phyloP scores from a whole-genome alignment of 2,888 invertebrate genomes.

The Stomorhina lunata region DNA sequence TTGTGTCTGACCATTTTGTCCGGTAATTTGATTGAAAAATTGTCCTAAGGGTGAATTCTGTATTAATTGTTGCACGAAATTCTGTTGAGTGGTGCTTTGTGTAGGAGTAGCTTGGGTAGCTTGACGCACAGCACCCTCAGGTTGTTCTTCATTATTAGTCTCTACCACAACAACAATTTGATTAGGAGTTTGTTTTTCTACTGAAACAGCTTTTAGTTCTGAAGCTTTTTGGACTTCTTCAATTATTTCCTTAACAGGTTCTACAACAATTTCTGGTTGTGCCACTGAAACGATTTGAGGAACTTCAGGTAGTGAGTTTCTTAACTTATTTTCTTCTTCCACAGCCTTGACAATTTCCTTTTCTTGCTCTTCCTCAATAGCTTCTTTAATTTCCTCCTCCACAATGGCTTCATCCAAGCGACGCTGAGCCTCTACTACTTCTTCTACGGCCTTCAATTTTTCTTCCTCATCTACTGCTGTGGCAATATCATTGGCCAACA shows the following conservation, averaged over 20 bases:
- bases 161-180: background rate
- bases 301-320: background rate
- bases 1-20: constrained; percentile 53
- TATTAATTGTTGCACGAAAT: constrained; percentile 75
- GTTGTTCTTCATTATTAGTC: constrained; percentile 14
- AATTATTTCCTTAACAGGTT: constrained; percentile 9
- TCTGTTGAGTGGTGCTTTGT: constrained; percentile 71
- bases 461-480: constrained; percentile 60
- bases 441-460: constrained; percentile 60
- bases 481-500: constrained; percentile 62
- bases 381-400: constrained; percentile 60
- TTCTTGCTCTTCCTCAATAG: constrained; percentile 53
- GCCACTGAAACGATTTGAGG: constrained; percentile 1
- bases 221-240: constrained; percentile 32
- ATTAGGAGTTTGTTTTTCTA: background rate
- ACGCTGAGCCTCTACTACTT: constrained; percentile 61
- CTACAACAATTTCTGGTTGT: constrained; percentile 19
- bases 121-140: constrained; percentile 70
- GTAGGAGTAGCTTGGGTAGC: constrained; percentile 75
- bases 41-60: constrained; percentile 76
- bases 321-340: constrained; percentile 30
- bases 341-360: constrained; percentile 39
- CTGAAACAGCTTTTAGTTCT: constrained; percentile 32
- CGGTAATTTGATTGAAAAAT: constrained; percentile 73
- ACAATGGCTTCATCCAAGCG: constrained; percentile 57